These are phyloP conservation scores for Cerastoderma edule DNA, from an alignment of 2,888 invertebrate species.

Conservation along the genomic window DNA sequence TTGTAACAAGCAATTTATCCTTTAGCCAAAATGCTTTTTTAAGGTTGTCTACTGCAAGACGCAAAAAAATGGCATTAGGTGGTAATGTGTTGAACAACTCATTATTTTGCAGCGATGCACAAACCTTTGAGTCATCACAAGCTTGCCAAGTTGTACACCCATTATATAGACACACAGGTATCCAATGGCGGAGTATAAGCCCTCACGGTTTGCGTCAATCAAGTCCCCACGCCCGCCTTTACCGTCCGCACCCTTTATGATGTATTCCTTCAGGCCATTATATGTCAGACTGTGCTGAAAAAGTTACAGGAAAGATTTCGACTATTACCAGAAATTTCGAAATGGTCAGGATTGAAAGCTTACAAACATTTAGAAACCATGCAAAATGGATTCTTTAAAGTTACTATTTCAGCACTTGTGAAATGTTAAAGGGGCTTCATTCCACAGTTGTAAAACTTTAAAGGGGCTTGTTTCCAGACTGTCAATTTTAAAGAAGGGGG, in stretches of 20 bases:
- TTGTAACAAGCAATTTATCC: neutral
- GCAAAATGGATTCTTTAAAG: too few species aligned
- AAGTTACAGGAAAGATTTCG: neutral
- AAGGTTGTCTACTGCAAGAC: neutral
- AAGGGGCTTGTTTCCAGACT: too few species aligned
- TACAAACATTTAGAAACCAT: neutral
- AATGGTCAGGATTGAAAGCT: neutral
- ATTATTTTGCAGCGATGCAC: neutral
- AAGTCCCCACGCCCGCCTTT: constrained; percentile 85
- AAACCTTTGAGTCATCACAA: constrained; percentile 75
- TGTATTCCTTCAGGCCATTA: constrained; percentile 88
- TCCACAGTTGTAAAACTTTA: too few species aligned
- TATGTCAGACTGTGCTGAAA: constrained; percentile 87
- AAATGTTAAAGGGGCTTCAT: too few species aligned
- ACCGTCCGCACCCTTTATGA: constrained; percentile 85
- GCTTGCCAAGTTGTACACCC: constrained; percentile 85
- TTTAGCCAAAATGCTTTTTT: neutral
- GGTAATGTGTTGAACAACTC: too few species aligned
- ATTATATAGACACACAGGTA: constrained; percentile 93
- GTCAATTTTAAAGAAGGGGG: too few species aligned
- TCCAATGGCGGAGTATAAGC: constrained; percentile 92
- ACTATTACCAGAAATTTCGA: too few species aligned
- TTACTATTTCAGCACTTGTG: too few species aligned
- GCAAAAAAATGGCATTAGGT: neutral
- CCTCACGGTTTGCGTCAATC: constrained; percentile 95